These are phyloP conservation scores for Meloidogyne chitwoodi DNA, from an alignment of 1,140 invertebrate species.

Conservation along the genomic window DNA sequence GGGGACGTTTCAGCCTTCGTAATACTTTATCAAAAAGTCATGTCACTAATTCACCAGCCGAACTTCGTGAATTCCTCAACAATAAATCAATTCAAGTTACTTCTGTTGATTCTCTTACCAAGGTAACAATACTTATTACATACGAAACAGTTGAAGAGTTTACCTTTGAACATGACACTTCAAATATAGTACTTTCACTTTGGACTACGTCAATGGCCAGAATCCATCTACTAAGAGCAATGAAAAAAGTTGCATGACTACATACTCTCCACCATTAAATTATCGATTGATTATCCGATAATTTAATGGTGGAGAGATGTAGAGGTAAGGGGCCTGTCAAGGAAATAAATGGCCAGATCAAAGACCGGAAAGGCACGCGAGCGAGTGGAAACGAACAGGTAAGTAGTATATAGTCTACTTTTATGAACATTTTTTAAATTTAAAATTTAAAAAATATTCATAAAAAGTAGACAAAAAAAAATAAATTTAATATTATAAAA, in stretches of 20 bases:
- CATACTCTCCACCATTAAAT: too few species aligned
- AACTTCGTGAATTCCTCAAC: background rate
- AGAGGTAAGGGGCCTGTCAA: too few species aligned
- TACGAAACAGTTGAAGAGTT: background rate
- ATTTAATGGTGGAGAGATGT: too few species aligned
- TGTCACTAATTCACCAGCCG: background rate
- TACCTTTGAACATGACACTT: background rate
- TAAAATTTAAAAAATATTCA: too few species aligned
- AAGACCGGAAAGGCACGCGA: too few species aligned
- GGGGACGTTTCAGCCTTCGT: background rate
- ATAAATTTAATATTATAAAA: too few species aligned
- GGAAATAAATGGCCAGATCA: too few species aligned
- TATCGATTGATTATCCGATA: too few species aligned
- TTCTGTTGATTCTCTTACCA: background rate
- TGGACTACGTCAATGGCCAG: background rate
- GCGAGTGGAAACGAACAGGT: too few species aligned
- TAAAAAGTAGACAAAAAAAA: too few species aligned
- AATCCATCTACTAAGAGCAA: background rate
- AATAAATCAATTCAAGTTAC: conserved; percentile 2
- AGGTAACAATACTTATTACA: background rate
- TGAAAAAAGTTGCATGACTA: background rate
- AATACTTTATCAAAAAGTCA: background rate
- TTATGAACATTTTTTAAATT: too few species aligned
- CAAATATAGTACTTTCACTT: background rate
- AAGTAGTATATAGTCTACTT: too few species aligned